A percentile compares a stretch with the other conserved stretches of the same genome.
These are phyloP conservation scores for Micropoecilia bifurca DNA, from an alignment of 2,797 vertebrate genomes.

Conservation along the genomic window DNA sequence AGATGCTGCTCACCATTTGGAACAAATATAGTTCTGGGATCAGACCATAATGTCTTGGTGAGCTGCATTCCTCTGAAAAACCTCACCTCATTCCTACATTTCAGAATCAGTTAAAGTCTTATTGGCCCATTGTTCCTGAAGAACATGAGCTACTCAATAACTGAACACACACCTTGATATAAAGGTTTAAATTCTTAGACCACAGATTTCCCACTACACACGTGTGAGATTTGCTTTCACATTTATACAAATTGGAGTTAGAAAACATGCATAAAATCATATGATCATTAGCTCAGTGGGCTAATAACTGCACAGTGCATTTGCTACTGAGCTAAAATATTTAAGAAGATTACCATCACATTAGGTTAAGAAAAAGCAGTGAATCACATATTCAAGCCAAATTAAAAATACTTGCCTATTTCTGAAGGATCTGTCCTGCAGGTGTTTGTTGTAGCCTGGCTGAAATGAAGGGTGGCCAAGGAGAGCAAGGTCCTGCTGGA, in stretches of 20 bases:
- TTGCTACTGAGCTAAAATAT: not conserved
- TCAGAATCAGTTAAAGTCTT: not conserved
- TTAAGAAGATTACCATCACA: not conserved
- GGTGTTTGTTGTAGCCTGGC: conserved; percentile 89
- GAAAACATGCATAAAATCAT: not conserved
- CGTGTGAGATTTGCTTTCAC: not conserved
- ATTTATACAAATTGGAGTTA: not conserved
- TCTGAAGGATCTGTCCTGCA: conserved; percentile 88
- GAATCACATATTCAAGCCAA: not conserved
- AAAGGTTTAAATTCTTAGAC: not conserved
- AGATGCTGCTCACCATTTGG: not conserved
- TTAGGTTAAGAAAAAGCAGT: not conserved
- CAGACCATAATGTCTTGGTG: not conserved
- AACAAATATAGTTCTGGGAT: not conserved
- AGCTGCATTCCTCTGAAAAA: not conserved
- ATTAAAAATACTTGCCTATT: conserved; percentile 80
- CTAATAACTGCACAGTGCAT: not conserved
- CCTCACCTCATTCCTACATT: not conserved
- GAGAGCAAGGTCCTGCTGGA: conserved; percentile 91
- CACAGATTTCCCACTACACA: not conserved
- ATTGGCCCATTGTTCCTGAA: not conserved
- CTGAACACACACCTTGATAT: not conserved
- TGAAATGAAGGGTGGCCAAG: conserved; percentile 89
- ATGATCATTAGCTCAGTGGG: not conserved
- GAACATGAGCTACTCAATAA: not conserved